Evolutionary conservation across 2,113 vertebrate species (phyloP).

Genomic region (Gila orcuttii): DNA sequence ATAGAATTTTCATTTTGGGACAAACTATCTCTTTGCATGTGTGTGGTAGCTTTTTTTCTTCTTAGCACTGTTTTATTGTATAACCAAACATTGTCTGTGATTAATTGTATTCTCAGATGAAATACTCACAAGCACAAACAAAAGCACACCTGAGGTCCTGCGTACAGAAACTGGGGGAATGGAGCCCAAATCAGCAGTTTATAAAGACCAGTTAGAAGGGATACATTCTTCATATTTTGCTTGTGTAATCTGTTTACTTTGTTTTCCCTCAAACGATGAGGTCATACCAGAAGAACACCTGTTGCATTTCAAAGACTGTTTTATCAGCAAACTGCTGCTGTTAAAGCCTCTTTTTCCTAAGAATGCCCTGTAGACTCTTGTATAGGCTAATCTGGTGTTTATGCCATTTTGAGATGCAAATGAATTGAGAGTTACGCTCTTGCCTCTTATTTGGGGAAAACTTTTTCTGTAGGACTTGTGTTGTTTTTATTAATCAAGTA

Average conservation of each 20-base stretch:
- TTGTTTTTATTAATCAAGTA: background rate
- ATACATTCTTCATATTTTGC: constrained; percentile 30
- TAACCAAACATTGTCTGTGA: background rate
- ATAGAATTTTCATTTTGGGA: background rate
- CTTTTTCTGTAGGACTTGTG: background rate
- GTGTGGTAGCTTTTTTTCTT: background rate
- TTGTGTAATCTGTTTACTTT: constrained; percentile 28
- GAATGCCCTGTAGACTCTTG: background rate
- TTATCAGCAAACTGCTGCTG: background rate
- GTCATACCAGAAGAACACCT: background rate
- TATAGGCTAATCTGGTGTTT: background rate
- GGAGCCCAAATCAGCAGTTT: constrained; percentile 31
- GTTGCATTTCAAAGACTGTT: background rate
- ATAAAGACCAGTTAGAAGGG: constrained; percentile 6
- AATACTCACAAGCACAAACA: constrained; percentile 14
- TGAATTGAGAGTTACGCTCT: background rate
- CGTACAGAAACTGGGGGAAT: background rate
- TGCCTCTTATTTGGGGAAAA: background rate
- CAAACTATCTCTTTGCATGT: background rate
- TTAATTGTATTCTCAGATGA: constrained; percentile 12
- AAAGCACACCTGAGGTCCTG: constrained; percentile 23
- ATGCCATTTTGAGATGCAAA: background rate
- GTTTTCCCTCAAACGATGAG: background rate
- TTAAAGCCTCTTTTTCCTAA: background rate
- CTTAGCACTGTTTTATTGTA: background rate